These are phyloP conservation scores for Toxotes lorentzi DNA, from an alignment of 2,797 vertebrate species.

Conservation along the genomic window DNA sequence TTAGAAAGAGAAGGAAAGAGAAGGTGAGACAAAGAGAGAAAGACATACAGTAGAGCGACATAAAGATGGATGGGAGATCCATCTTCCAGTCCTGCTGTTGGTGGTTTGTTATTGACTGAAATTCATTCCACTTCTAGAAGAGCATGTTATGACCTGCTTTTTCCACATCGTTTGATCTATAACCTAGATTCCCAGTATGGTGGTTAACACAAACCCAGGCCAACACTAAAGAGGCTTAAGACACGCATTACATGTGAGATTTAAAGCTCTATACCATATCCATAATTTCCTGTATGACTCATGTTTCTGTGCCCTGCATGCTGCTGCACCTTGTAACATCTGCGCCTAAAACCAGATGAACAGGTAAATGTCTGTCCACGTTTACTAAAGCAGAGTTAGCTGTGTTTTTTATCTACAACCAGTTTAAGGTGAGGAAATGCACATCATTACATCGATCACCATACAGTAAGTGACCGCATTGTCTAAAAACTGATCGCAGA, in stretches of 20 bases:
- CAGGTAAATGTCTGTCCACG: neutral
- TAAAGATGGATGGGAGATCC: neutral
- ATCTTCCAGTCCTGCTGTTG: conserved; percentile 1
- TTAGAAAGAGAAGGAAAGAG: neutral
- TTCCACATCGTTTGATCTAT: conserved; percentile 68
- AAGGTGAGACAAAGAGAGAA: neutral
- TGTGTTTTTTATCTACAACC: neutral
- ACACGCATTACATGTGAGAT: conserved; percentile 42
- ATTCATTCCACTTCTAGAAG: conserved; percentile 68
- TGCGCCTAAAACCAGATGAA: neutral
- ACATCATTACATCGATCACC: neutral
- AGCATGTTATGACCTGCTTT: conserved; percentile 64
- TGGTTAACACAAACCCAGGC: conserved; percentile 34
- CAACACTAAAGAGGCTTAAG: conserved; percentile 72
- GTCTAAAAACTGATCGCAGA: neutral
- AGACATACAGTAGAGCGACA: too few relatives aligned
- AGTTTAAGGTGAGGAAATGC: neutral
- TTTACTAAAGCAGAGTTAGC: neutral
- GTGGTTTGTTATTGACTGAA: conserved; percentile 54
- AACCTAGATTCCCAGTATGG: conserved; percentile 65
- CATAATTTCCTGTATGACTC: conserved; percentile 33
- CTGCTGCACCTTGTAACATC: neutral
- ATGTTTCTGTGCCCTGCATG: conserved; percentile 7
- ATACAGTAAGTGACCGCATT: neutral
- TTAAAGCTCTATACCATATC: conserved; percentile 49